These are phyloP conservation scores for Drosophila asahinai DNA, from an alignment of 1,140 invertebrate genomes.

Conservation along the genomic window DNA sequence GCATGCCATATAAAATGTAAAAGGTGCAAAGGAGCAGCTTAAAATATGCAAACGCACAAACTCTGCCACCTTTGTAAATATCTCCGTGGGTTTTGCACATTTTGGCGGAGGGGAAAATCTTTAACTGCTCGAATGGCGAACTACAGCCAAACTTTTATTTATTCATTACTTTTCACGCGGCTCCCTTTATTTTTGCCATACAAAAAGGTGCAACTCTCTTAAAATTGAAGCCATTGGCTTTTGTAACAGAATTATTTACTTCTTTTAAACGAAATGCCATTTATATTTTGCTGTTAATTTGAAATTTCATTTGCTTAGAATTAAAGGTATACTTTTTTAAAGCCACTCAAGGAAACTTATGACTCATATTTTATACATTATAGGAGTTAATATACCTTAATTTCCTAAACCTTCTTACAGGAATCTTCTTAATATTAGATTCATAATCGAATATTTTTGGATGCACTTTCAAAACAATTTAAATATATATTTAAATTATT, in stretches of 20 bases:
- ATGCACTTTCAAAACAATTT: not conserved
- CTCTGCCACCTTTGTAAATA: constrained; percentile 7
- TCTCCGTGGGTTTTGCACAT: constrained; percentile 25
- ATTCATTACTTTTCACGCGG: constrained; percentile 72
- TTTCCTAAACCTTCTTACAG: too few relatives aligned
- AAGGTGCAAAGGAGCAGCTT: constrained; percentile 65
- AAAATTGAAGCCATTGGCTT: constrained; percentile 8
- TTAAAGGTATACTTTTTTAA: not conserved
- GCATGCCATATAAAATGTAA: constrained; percentile 66
- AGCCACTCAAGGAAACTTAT: not conserved
- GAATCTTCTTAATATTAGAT: too few relatives aligned
- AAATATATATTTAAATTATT: not conserved
- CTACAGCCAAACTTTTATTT: constrained; percentile 62
- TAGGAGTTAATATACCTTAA: too few relatives aligned
- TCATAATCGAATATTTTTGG: too few relatives aligned
- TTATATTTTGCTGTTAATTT: not conserved
- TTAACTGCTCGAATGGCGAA: constrained; percentile 44
- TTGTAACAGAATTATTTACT: not conserved
- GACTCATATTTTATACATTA: not conserved
- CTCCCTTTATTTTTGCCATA: constrained; percentile 19
- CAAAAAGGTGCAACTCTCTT: not conserved
- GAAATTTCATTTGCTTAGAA: not conserved
- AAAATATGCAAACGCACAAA: constrained; percentile 59
- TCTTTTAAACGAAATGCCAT: not conserved
- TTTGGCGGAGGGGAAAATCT: constrained; percentile 43